Evolutionary conservation across 92 coral and sea anemone genomes (phyloP).

Genomic region (Phymanthus crucifer): DNA sequence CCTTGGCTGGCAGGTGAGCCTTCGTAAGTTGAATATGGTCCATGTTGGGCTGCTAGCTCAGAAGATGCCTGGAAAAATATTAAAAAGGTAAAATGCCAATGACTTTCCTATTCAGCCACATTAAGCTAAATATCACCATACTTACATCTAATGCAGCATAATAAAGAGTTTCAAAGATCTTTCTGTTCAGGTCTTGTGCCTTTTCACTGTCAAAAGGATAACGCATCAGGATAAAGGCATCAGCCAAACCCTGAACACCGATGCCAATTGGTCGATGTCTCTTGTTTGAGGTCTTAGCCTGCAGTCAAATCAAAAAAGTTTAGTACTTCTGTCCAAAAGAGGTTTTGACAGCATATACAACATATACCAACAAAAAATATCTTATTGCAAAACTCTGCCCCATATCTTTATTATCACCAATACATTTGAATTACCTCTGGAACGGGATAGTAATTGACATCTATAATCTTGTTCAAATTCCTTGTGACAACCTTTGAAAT

Average conservation of each 20-base stretch:
- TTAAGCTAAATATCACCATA: not conserved
- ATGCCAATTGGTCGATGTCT: constrained; percentile 97
- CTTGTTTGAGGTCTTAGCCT: constrained; percentile 91
- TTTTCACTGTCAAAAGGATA: constrained; percentile 88
- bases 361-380: too few species aligned
- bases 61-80: constrained; percentile 84
- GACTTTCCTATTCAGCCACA: not conserved
- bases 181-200: constrained; percentile 81
- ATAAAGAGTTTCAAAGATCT: constrained; percentile 94
- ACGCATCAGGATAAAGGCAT: constrained; percentile 94
- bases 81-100: too few species aligned
- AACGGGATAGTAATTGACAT: constrained; percentile 92
- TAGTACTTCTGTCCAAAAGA: not conserved
- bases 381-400: too few species aligned
- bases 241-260: constrained; percentile 99
- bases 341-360: too few species aligned
- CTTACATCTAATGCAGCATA: constrained; percentile 93
- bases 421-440: constrained; percentile 67
- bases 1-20: constrained; percentile 98
- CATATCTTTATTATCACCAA: not conserved
- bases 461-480: constrained; percentile 92
- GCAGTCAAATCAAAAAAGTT: not conserved
- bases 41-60: constrained; percentile 81
- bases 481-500: constrained; percentile 82
- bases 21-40: constrained; percentile 82